Evolutionary conservation across 1,140 invertebrate genomes (phyloP).

Genomic region (Bilobella aurantiaca): DNA sequence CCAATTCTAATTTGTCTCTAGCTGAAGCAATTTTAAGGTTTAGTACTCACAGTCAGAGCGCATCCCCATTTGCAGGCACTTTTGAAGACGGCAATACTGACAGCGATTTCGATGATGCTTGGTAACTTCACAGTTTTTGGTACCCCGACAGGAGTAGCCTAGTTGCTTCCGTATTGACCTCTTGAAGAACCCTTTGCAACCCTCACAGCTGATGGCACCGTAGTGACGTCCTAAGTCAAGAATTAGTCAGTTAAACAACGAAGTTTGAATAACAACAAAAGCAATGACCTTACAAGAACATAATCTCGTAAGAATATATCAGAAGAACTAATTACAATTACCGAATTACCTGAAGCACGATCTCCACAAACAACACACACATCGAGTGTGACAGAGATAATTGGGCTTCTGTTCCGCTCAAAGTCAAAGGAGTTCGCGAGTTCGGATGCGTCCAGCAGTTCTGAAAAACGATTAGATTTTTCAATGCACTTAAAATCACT

Average conservation of each 20-base stretch:
- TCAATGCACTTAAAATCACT: no score
- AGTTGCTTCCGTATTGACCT: slow-evolving; percentile 85
- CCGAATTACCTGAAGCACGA: slow-evolving; percentile 62
- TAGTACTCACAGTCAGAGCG: slow-evolving; percentile 81
- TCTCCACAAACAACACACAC: slow-evolving; percentile 90
- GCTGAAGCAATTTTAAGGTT: not conserved
- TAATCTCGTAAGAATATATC: not conserved
- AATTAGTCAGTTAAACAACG: no score
- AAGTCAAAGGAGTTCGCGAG: slow-evolving; percentile 18
- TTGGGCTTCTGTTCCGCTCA: slow-evolving; percentile 14
- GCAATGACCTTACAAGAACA: no score
- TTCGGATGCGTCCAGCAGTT: slow-evolving; percentile 14
- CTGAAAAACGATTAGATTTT: slow-evolving; percentile 1
- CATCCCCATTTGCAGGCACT: slow-evolving; percentile 94
- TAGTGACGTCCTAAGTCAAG: slow-evolving; percentile 66
- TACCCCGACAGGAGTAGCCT: slow-evolving; percentile 88
- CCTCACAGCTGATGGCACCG: slow-evolving; percentile 86
- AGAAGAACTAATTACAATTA: not conserved
- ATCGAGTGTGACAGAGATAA: slow-evolving; percentile 47
- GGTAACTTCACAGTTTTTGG: slow-evolving; percentile 90
- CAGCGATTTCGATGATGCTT: slow-evolving; percentile 94
- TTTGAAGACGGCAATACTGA: slow-evolving; percentile 94
- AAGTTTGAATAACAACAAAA: no score
- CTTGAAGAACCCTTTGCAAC: slow-evolving; percentile 88
- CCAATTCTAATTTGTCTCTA: no score